Evolutionary conservation across 2,888 invertebrate genomes (phyloP).

Genomic region (Frankliniella fusca): DNA sequence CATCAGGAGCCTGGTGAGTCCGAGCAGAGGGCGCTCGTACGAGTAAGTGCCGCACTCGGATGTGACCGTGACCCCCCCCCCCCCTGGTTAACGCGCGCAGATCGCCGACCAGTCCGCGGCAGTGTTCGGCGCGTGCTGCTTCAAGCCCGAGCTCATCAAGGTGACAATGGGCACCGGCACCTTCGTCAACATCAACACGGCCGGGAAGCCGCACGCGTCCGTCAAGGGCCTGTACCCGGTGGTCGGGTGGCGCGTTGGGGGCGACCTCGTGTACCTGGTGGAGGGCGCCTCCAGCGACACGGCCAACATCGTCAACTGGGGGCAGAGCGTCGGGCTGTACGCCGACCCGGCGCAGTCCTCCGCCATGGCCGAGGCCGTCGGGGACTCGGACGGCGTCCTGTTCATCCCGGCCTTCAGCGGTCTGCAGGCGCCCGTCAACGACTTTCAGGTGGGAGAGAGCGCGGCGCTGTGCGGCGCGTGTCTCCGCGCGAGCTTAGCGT

Average conservation of each 20-base stretch:
- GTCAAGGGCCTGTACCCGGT: slow-evolving; percentile 84
- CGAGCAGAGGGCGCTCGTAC: no score
- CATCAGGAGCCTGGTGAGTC: slow-evolving; percentile 69
- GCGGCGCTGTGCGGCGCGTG: not conserved
- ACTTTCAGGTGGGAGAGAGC: slow-evolving; percentile 53
- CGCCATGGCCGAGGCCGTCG: slow-evolving; percentile 62
- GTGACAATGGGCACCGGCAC: slow-evolving; percentile 89
- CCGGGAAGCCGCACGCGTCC: slow-evolving; percentile 69
- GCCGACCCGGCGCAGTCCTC: slow-evolving; percentile 62
- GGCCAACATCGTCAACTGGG: slow-evolving; percentile 84
- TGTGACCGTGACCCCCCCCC: not conserved
- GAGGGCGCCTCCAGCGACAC: slow-evolving; percentile 88
- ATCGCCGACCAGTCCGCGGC: slow-evolving; percentile 87
- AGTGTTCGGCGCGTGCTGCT: slow-evolving; percentile 82
- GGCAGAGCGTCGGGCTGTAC: slow-evolving; percentile 60
- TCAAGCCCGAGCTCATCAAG: slow-evolving; percentile 72
- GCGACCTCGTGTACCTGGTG: slow-evolving; percentile 64
- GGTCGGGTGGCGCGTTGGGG: slow-evolving; percentile 74
- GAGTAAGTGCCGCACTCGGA: not conserved
- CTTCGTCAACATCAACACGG: slow-evolving; percentile 82
- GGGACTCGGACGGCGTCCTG: slow-evolving; percentile 70
- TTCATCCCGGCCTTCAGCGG: slow-evolving; percentile 90
- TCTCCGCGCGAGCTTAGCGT: not conserved
- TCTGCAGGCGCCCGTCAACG: slow-evolving; percentile 85
- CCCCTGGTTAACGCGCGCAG: slow-evolving; percentile 46